phyloP scores from a whole-genome alignment of 2,113 vertebrate species.

The Oriolus oriolus region DNA sequence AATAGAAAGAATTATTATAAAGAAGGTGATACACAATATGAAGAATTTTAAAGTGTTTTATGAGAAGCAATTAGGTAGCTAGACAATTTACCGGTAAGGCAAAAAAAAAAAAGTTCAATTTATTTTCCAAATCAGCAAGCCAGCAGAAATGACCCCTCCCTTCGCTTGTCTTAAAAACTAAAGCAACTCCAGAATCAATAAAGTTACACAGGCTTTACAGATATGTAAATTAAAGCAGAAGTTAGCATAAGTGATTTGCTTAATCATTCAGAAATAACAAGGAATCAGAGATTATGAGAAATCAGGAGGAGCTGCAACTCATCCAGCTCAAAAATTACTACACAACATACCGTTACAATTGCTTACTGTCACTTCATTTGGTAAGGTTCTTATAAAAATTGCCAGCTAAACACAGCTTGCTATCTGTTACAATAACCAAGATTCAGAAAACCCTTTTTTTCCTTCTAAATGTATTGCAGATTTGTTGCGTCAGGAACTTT shows the following conservation, averaged over 20 bases:
- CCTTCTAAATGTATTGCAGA: neutral
- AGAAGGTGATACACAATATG: neutral
- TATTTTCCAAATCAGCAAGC: neutral
- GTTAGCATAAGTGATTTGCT: neutral
- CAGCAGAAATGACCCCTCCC: neutral
- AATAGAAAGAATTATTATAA: neutral
- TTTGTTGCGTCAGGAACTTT: conserved; percentile 3
- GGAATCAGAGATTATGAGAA: neutral
- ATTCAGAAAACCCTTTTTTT: neutral
- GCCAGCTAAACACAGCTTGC: neutral
- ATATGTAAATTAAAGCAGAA: conserved; percentile 6
- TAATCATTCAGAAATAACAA: conserved; percentile 21
- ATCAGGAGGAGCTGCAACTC: neutral
- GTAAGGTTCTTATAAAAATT: neutral
- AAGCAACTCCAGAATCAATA: neutral
- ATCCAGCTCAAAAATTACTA: neutral
- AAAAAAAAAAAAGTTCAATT: neutral
- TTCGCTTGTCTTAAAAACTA: neutral
- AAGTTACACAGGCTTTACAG: neutral
- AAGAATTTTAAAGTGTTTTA: neutral
- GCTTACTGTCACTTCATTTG: neutral
- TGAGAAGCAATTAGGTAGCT: neutral
- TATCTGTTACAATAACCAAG: neutral
- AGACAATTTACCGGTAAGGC: neutral
- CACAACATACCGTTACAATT: neutral